Conservation (phyloP, 1,140 invertebrate genomes). For the Zophobas atratus region DNA sequence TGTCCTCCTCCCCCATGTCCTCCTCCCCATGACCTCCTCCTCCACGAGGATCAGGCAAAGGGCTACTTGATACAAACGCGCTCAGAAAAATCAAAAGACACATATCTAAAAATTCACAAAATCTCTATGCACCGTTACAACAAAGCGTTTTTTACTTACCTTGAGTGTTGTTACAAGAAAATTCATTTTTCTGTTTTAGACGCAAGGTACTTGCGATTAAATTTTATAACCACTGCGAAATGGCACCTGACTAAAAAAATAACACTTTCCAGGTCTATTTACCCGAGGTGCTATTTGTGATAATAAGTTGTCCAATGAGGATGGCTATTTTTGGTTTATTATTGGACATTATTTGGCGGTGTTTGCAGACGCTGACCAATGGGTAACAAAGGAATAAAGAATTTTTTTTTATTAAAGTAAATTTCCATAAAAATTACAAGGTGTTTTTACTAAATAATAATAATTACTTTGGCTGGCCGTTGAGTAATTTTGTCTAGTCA, state of each 20-base stretch:
- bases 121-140: background rate
- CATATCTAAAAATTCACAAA: conserved; percentile 3
- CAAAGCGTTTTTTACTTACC: background rate
- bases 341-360: no score
- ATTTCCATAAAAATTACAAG: no score
- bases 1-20: conserved; percentile 40
- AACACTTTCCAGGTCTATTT: background rate
- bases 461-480: no score
- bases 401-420: no score
- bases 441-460: no score
- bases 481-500: no score
- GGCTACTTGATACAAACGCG: background rate
- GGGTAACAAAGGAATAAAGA: no score
- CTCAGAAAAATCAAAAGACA: background rate
- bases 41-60: conserved; percentile 16
- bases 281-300: background rate
- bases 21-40: conserved; percentile 29
- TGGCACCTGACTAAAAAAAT: no score
- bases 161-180: no score
- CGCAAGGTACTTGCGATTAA: no score
- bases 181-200: no score
- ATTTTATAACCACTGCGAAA: no score
- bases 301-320: conserved; percentile 12
- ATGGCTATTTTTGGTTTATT: background rate
- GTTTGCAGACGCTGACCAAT: background rate